Conservation (phyloP, 2,888 invertebrate species). For the Capitulum mitella region DNA sequence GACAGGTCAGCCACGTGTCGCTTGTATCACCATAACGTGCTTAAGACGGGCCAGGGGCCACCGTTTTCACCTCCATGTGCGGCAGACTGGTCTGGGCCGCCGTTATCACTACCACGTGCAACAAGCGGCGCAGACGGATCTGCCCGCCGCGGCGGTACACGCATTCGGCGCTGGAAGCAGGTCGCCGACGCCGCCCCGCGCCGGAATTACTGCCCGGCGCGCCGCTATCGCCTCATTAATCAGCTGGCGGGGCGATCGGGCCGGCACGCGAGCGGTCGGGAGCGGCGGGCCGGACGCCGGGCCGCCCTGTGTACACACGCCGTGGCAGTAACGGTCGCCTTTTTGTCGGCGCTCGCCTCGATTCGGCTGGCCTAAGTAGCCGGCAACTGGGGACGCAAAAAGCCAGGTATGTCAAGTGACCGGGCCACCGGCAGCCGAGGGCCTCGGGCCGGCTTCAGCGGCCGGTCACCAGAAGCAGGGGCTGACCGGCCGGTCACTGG, state of each 20-base stretch:
- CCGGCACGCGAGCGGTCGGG: not conserved
- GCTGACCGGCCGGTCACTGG: too few relatives aligned
- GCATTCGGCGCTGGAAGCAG: too few relatives aligned
- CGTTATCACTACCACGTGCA: too few relatives aligned
- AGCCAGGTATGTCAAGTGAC: not conserved
- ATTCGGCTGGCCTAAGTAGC: not conserved
- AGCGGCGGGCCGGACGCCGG: too few relatives aligned
- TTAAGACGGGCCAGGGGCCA: too few relatives aligned
- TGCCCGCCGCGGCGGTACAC: too few relatives aligned
- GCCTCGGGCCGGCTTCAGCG: not conserved
- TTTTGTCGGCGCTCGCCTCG: not conserved
- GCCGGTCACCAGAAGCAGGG: not conserved
- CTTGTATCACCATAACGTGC: too few relatives aligned
- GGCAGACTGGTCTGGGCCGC: too few relatives aligned
- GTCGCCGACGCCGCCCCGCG: constrained; percentile 5
- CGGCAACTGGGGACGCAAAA: not conserved
- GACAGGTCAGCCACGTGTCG: too few relatives aligned
- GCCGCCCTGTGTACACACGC: constrained; percentile 1
- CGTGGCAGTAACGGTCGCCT: not conserved
- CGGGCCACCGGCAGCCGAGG: not conserved
- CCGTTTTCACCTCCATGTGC: too few relatives aligned
- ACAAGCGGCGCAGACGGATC: too few relatives aligned
- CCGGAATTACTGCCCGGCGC: not conserved
- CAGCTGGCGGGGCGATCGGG: not conserved
- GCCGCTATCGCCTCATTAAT: not conserved